These are phyloP conservation scores for Oncopeltus fasciatus DNA, from an alignment of 1,140 invertebrate genomes.

Conservation along the genomic window DNA sequence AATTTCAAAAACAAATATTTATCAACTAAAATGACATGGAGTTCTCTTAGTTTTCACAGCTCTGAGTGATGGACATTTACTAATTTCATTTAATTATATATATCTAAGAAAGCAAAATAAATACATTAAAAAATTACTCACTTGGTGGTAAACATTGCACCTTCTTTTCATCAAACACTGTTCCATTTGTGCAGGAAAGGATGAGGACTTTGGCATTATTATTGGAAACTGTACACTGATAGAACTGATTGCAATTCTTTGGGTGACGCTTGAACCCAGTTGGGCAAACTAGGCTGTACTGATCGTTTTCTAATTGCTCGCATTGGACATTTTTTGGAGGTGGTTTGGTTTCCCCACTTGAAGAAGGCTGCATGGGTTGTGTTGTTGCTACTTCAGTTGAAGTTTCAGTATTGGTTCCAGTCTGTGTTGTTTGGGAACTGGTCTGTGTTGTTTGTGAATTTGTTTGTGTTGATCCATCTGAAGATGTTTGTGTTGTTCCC, in stretches of 20 bases:
- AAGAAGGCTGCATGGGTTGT: slow-evolving; percentile 21
- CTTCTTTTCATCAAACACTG: slow-evolving; percentile 55
- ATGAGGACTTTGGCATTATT: slow-evolving; percentile 50
- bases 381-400: slow-evolving; percentile 19
- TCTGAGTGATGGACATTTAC: too few species aligned
- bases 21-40: too few species aligned
- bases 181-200: slow-evolving; percentile 58
- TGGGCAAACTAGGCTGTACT: slow-evolving; percentile 56
- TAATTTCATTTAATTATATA: too few species aligned
- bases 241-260: slow-evolving; percentile 68
- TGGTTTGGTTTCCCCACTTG: not conserved
- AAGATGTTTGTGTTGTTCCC: not conserved
- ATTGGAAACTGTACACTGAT: slow-evolving; percentile 53
- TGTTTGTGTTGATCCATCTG: not conserved
- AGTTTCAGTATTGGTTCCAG: slow-evolving; percentile 11
- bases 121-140: too few species aligned
- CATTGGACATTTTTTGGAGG: slow-evolving; percentile 14
- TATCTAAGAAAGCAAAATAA: too few species aligned
- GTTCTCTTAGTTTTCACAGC: too few species aligned
- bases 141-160: slow-evolving; percentile 46
- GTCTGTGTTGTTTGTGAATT: not conserved
- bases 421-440: slow-evolving; percentile 14
- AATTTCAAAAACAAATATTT: too few species aligned
- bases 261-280: slow-evolving; percentile 69
- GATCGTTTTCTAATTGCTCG: slow-evolving; percentile 31